phyloP scores from a whole-genome alignment of 2,888 invertebrate species.

The Argyresthia albistria region DNA sequence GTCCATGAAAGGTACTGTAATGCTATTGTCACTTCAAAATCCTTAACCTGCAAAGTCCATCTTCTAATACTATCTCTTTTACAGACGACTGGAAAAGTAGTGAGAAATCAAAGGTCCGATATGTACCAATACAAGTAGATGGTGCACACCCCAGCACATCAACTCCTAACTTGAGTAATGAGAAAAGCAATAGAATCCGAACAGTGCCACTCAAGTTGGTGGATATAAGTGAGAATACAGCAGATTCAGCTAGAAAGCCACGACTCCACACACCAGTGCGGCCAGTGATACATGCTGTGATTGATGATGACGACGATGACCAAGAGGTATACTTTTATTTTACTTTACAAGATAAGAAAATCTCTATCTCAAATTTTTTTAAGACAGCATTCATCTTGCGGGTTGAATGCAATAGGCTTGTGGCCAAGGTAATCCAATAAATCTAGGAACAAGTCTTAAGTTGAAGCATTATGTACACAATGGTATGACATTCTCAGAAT shows the following conservation, averaged over 20 bases:
- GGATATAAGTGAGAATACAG: conserved; percentile 30
- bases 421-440: no score
- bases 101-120: conserved; percentile 41
- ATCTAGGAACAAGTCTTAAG: no score
- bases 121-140: conserved; percentile 56
- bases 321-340: conserved; percentile 7
- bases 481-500: no score
- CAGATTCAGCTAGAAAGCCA: conserved; percentile 35
- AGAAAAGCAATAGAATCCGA: conserved; percentile 23
- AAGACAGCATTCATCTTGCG: no score
- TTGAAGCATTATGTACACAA: no score
- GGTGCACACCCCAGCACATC: conserved; percentile 51
- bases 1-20: conserved; percentile 37
- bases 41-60: neutral
- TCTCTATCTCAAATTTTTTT: no score
- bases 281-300: conserved; percentile 35
- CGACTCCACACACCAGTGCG: conserved; percentile 39
- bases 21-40: neutral
- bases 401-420: no score
- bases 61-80: conserved; percentile 10
- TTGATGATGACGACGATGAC: conserved; percentile 41
- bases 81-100: conserved; percentile 33
- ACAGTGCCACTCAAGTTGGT: conserved; percentile 38
- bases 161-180: conserved; percentile 39
- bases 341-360: no score